These are phyloP conservation scores for Plectrocnemia conspersa DNA, from an alignment of 1,140 invertebrate species.

Conservation along the genomic window DNA sequence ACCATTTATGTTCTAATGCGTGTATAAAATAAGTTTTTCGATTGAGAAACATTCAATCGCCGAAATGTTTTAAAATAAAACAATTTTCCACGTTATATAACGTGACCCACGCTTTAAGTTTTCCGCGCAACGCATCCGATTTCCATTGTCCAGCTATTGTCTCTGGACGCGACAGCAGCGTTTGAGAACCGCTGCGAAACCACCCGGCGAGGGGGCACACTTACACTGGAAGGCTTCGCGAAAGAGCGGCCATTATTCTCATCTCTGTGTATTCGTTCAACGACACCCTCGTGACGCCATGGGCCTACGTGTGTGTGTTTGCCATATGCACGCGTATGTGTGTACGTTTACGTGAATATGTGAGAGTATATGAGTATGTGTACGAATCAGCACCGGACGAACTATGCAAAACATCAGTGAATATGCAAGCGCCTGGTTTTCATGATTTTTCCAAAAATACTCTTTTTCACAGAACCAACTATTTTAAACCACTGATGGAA, in stretches of 20 bases:
- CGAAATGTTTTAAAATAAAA: no score
- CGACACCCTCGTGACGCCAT: no score
- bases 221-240: constrained; percentile 20
- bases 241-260: constrained; percentile 33
- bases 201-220: constrained; percentile 8
- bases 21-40: no score
- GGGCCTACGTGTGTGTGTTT: not conserved
- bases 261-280: constrained; percentile 16
- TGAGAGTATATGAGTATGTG: not conserved
- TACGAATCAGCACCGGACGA: constrained; percentile 11
- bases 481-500: no score
- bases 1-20: no score
- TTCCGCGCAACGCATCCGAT: no score
- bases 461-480: no score
- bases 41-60: no score
- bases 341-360: constrained; percentile 8
- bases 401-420: constrained; percentile 13
- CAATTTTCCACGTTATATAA: not conserved
- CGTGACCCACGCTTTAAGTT: not conserved
- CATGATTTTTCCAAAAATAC: no score
- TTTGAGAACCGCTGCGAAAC: constrained; percentile 10
- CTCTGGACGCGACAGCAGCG: not conserved
- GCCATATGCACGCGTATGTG: not conserved
- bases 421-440: constrained; percentile 7
- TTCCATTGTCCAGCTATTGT: no score